Evolutionary conservation across 2,113 vertebrate genomes (phyloP).

Genomic region (Myotis brandtii): DNA sequence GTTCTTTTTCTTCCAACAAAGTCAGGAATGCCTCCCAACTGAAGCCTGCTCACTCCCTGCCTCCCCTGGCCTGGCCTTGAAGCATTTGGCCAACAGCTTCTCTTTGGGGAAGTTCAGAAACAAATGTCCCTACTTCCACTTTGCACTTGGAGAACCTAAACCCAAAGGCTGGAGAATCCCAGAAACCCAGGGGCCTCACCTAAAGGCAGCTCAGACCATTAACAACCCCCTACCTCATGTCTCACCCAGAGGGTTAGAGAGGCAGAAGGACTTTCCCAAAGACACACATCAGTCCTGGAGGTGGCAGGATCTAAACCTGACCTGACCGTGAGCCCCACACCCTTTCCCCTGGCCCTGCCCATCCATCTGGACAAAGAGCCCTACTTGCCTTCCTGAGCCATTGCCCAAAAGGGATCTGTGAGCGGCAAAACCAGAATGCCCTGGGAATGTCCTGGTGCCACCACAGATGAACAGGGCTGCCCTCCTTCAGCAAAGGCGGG

Average conservation of each 20-base stretch:
- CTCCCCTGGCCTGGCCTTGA: background rate
- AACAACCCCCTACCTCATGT: background rate
- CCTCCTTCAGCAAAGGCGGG: background rate
- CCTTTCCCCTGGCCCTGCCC: background rate
- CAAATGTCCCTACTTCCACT: background rate
- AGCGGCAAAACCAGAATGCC: background rate
- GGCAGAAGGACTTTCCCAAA: background rate
- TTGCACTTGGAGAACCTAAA: background rate
- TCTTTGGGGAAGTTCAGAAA: background rate
- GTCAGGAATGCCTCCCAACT: background rate
- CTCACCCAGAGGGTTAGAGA: background rate
- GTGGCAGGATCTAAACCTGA: background rate
- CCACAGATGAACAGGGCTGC: background rate
- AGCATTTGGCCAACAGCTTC: background rate
- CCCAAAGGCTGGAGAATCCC: background rate
- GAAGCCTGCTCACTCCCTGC: background rate
- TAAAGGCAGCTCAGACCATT: background rate
- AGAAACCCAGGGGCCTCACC: background rate
- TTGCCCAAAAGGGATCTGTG: background rate
- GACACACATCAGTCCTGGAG: background rate
- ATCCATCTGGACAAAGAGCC: background rate
- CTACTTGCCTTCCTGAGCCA: background rate
- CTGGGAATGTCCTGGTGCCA: background rate
- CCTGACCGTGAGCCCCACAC: background rate
- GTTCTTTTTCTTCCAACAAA: background rate